Percentiles rank a stretch among this genome's conserved stretches.
Evolutionary conservation across 2,113 vertebrate genomes (phyloP).

Genomic region (Eulacestoma nigropectus): DNA sequence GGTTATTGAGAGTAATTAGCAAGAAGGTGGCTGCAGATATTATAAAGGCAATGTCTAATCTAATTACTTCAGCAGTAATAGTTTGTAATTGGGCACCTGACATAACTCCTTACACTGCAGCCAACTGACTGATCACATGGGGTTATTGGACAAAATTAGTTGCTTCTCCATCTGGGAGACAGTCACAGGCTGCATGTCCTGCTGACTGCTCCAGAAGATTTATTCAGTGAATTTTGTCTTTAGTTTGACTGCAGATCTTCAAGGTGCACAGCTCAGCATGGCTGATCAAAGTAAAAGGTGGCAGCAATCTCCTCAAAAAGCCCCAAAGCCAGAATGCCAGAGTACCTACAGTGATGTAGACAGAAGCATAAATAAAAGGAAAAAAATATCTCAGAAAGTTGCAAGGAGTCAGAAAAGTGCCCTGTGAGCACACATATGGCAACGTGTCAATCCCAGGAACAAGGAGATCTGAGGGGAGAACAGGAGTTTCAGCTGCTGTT

Average conservation of each 20-base stretch:
- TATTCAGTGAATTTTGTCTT: neutral
- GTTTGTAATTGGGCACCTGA: constrained; percentile 18
- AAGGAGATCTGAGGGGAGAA: neutral
- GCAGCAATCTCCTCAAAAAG: neutral
- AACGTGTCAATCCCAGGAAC: neutral
- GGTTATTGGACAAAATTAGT: constrained; percentile 29
- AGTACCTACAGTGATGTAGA: neutral
- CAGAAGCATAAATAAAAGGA: neutral
- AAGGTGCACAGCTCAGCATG: neutral
- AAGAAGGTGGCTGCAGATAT: neutral
- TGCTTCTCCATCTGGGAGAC: constrained; percentile 15
- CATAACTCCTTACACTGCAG: neutral
- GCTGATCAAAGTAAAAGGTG: neutral
- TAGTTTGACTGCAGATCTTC: neutral
- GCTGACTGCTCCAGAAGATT: neutral
- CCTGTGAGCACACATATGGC: neutral
- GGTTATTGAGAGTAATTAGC: neutral
- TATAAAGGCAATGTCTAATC: constrained; percentile 13
- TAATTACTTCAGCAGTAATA: constrained; percentile 34
- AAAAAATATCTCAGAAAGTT: neutral
- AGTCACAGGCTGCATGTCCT: neutral
- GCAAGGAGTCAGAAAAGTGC: neutral
- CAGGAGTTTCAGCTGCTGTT: neutral
- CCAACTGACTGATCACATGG: constrained; percentile 14
- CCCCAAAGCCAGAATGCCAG: neutral